Percentiles rank a stretch among this genome's conserved stretches.
phyloP scores from a whole-genome alignment of 2,797 vertebrate genomes.

The Cyclura pinguis region DNA sequence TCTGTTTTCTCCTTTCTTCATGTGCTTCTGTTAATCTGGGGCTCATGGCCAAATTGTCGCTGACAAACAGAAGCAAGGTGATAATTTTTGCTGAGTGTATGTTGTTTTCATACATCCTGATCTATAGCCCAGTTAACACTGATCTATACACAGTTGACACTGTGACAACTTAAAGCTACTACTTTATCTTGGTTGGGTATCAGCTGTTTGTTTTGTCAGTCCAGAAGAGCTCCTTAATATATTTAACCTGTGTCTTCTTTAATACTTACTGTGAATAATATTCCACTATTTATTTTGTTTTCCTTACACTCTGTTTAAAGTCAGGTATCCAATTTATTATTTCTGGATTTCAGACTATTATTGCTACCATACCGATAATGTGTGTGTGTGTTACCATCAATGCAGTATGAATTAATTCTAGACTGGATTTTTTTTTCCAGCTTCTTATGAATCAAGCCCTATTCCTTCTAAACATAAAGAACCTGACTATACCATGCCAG shows the following conservation, averaged over 20 bases:
- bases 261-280: background rate
- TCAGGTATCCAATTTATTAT: background rate
- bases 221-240: background rate
- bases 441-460: conserved; percentile 27
- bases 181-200: background rate
- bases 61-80: background rate
- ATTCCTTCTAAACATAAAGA: conserved; percentile 36
- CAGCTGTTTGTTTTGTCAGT: background rate
- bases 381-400: background rate
- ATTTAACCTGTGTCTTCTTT: background rate
- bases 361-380: background rate
- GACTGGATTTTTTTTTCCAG: conserved; percentile 51
- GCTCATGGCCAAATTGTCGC: background rate
- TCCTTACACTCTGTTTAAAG: background rate
- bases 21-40: background rate
- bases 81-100: background rate
- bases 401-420: conserved; percentile 11
- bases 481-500: conserved; percentile 17
- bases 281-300: background rate
- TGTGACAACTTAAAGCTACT: background rate
- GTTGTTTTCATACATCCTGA: background rate
- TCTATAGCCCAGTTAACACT: background rate
- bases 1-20: background rate
- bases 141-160: background rate
- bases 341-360: background rate